A percentile compares a stretch with the other conserved stretches of the same genome.
phyloP scores from a whole-genome alignment of 2,797 vertebrate genomes.

The Xenentodon cancila region DNA sequence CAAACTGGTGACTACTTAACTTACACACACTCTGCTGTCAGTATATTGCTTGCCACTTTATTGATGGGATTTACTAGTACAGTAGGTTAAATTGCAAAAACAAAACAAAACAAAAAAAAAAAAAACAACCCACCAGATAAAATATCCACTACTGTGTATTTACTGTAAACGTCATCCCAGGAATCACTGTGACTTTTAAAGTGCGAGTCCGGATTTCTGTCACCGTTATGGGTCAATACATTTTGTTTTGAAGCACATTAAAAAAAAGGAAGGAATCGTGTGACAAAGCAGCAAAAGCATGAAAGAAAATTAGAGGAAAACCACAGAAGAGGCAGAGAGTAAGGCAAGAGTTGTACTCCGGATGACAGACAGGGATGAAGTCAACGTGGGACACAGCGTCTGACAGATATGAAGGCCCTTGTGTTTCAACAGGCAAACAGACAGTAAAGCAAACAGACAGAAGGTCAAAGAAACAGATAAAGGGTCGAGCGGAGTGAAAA shows the following conservation, averaged over 20 bases:
- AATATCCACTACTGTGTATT: neutral
- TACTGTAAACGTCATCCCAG: neutral
- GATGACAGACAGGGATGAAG: slow-evolving; percentile 28
- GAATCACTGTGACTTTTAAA: slow-evolving; percentile 1
- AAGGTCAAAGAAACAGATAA: slow-evolving; percentile 13
- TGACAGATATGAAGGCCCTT: neutral
- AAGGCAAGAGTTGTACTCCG: neutral
- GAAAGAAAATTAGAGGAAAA: neutral
- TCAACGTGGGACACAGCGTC: slow-evolving; percentile 8
- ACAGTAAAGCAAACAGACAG: slow-evolving; percentile 22
- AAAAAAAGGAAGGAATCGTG: slow-evolving; percentile 16
- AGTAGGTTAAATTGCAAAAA: too few relatives aligned
- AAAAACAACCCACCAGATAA: too few relatives aligned
- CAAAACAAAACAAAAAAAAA: too few relatives aligned
- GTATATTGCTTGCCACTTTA: too few relatives aligned
- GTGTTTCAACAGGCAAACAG: neutral
- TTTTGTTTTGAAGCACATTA: slow-evolving; percentile 18
- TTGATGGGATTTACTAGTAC: too few relatives aligned
- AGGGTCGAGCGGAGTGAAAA: slow-evolving; percentile 1
- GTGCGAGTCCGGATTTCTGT: slow-evolving; percentile 20
- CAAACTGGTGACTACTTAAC: too few relatives aligned
- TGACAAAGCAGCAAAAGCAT: neutral
- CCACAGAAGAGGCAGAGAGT: too few relatives aligned
- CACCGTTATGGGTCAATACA: slow-evolving; percentile 15
- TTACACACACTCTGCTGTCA: too few relatives aligned